phyloP scores from a whole-genome alignment of 2,888 invertebrate genomes.

The Thysanoteuthis rhombus region DNA sequence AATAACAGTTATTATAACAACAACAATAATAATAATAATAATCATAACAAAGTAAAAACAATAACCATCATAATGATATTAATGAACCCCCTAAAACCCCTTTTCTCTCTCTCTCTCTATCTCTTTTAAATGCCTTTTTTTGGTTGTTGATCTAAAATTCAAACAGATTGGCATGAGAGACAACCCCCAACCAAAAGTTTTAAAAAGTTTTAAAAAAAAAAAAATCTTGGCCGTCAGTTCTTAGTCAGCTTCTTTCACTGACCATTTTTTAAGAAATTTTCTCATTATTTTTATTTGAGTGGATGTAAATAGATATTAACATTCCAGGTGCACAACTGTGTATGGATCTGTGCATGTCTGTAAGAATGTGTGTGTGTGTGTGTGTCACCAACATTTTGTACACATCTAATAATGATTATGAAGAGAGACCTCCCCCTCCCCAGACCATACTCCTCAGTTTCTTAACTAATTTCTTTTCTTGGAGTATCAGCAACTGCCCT shows the following conservation, averaged over 20 bases:
- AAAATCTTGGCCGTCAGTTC: neutral
- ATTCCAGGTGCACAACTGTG: neutral
- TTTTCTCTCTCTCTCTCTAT: neutral
- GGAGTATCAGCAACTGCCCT: neutral
- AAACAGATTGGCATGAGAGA: neutral
- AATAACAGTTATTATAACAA: neutral
- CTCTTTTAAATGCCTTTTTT: neutral
- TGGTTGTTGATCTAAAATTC: neutral
- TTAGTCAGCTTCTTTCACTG: neutral
- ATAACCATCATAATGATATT: neutral
- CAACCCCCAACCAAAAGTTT: neutral
- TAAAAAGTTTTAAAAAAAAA: neutral
- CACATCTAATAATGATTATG: neutral
- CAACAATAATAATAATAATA: neutral
- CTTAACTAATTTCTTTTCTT: too few relatives aligned
- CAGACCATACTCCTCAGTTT: neutral
- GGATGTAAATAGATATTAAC: neutral
- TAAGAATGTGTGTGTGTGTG: neutral
- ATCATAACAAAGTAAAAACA: neutral
- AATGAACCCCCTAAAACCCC: neutral
- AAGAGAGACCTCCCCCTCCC: neutral
- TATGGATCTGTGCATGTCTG: neutral
- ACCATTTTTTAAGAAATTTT: neutral
- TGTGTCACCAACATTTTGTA: neutral
- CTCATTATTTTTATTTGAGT: neutral